Conservation (phyloP, 2,888 invertebrate species). For the Meganola albula region DNA sequence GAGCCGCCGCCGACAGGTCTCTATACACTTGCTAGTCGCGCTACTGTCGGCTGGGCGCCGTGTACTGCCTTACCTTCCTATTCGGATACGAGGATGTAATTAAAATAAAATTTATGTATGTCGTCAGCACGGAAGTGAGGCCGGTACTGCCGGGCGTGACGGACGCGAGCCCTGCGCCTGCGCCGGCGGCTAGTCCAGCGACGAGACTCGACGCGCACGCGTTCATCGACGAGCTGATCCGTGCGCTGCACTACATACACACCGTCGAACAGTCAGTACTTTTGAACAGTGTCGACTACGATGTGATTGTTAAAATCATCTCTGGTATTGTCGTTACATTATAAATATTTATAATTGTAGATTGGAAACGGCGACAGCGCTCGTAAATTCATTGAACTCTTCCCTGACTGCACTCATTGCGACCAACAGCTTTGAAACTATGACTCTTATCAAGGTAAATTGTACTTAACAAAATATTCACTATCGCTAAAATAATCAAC, state of each 20-base stretch:
- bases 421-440: constrained; percentile 85
- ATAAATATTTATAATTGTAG: constrained; percentile 28
- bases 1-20: constrained; percentile 57
- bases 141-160: constrained; percentile 51
- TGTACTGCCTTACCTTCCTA: constrained; percentile 83
- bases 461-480: too few relatives aligned
- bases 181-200: constrained; percentile 18
- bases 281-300: not conserved
- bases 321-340: not conserved
- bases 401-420: constrained; percentile 86
- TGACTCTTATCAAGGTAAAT: constrained; percentile 82
- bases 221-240: constrained; percentile 57
- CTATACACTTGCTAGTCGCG: constrained; percentile 72
- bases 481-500: too few relatives aligned
- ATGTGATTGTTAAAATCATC: not conserved
- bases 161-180: not conserved
- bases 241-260: constrained; percentile 59
- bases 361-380: constrained; percentile 77
- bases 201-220: constrained; percentile 53
- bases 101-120: not conserved
- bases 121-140: constrained; percentile 35
- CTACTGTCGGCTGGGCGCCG: constrained; percentile 87
- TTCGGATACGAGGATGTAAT: not conserved
- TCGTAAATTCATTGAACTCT: constrained; percentile 81
- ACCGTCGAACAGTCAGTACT: constrained; percentile 59